Base-by-base conservation (phyloP, 64 coral and sea anemone genomes). In the Stichodactyla helianthus region DNA sequence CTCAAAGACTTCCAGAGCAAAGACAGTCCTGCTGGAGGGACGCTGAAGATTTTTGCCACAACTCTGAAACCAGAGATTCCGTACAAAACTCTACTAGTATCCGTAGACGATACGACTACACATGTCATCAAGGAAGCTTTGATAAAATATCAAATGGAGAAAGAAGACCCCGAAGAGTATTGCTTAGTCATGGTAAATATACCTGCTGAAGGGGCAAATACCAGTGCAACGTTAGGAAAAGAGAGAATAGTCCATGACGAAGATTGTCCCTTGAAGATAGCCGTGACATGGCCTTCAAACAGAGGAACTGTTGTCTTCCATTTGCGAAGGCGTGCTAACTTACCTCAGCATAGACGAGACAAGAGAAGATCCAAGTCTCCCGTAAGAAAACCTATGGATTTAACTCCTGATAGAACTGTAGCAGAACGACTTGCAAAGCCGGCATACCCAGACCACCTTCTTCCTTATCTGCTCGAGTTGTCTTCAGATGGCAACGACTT, bases 11-110 rank as follows among this genome's bases (percentile, higher is more conserved):
- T 99, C 63, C 87, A 99, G 59, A 90, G 88, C 68, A 89, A 84
- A 54, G 97, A 99, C 18, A 89, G 89, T 6, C 52, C 50, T 16
- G 82, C 93, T 9, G 97, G 97, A 35, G 97, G 97, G 16, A 94
- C 97, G 31, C n/a, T 99, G n/a, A 92, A 94, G 61, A 99, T 99
- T 55, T 99, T 99, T 93, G 97, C 97, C 1, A 93, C 92, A 76
- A 99, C 93, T 58, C 59, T 99, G 16, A 94, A 99, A 82, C 97
- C 97, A 16, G 93, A 99, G 57, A 99, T 93, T 50, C 97, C 97
- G 11, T 99, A 99, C 51, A 99, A 99, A 55, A 99, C 97, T 64
- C 86, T 99, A 54, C 78, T 99, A 88, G 90, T 94, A 44, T 91
- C 90, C 56, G 93, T 92, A 68, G 87, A 91, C 86, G 97, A 95